Evolutionary conservation across 1,140 invertebrate species (phyloP).

Genomic region (Zaprionus taronus): DNA sequence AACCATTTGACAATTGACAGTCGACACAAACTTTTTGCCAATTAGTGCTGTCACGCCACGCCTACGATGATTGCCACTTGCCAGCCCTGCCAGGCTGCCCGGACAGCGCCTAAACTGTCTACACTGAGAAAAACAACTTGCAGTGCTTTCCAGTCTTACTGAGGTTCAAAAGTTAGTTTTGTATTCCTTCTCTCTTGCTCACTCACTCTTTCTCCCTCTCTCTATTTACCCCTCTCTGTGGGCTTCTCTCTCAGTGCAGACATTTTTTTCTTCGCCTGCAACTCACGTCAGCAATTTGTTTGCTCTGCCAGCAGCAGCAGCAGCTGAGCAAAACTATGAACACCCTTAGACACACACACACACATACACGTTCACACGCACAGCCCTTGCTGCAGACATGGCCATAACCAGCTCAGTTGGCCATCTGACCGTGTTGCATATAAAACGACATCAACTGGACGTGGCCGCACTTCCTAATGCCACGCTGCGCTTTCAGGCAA

Average conservation of each 20-base stretch:
- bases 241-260: not conserved
- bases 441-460: constrained; percentile 48
- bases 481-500: constrained; percentile 54
- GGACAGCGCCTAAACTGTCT: not conserved
- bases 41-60: constrained; percentile 52
- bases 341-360: constrained; percentile 7
- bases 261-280: constrained; percentile 19
- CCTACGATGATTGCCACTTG: not conserved
- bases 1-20: constrained; percentile 70
- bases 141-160: not conserved
- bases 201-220: not conserved
- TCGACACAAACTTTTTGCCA: constrained; percentile 65
- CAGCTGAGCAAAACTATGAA: constrained; percentile 20
- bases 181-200: not conserved
- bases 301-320: constrained; percentile 15
- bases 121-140: not conserved
- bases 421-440: constrained; percentile 31
- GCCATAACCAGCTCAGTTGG: constrained; percentile 54
- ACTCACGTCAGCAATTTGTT: constrained; percentile 64
- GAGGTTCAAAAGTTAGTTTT: not conserved
- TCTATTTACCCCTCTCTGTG: not conserved
- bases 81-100: not conserved
- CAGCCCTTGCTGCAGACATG: not conserved
- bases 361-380: not conserved
- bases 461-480: constrained; percentile 67